Percentiles rank a stretch among this genome's conserved stretches.
phyloP scores from a whole-genome alignment of 2,888 invertebrate species.

The Adineta ricciae region DNA sequence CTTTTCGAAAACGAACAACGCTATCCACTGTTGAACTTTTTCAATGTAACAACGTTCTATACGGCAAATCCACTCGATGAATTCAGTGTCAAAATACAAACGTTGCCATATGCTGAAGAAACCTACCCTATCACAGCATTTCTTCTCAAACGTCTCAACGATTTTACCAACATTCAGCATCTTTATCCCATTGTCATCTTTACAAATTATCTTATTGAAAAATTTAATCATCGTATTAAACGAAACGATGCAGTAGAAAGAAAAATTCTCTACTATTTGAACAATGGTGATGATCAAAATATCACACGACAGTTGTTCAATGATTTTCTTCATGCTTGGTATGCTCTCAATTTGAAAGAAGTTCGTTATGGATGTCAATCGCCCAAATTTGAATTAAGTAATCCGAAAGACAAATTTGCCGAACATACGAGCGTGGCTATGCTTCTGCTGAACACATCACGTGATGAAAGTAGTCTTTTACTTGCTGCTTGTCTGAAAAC shows the following conservation, averaged over 20 bases:
- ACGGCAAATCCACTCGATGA: background rate
- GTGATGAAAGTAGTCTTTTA: background rate
- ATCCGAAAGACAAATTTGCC: background rate
- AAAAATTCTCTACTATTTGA: background rate
- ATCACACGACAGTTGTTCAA: background rate
- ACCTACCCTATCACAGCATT: background rate
- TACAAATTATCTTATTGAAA: background rate
- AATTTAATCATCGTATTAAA: conserved; percentile 20
- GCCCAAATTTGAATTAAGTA: background rate
- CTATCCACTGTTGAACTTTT: background rate
- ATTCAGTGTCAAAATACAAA: too few species aligned
- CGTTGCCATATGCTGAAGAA: too few species aligned
- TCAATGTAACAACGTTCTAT: background rate
- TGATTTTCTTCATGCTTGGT: background rate
- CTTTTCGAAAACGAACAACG: background rate
- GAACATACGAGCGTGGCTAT: background rate
- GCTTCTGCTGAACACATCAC: background rate
- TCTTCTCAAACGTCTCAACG: background rate
- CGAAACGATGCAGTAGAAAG: background rate
- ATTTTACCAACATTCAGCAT: background rate
- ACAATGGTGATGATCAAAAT: background rate
- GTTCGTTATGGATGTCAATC: conserved; percentile 9
- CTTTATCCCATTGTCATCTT: background rate
- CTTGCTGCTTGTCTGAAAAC: background rate
- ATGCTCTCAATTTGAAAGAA: background rate